Evolutionary conservation across 2,888 invertebrate genomes (phyloP).

Genomic region (Pandemis heparana): DNA sequence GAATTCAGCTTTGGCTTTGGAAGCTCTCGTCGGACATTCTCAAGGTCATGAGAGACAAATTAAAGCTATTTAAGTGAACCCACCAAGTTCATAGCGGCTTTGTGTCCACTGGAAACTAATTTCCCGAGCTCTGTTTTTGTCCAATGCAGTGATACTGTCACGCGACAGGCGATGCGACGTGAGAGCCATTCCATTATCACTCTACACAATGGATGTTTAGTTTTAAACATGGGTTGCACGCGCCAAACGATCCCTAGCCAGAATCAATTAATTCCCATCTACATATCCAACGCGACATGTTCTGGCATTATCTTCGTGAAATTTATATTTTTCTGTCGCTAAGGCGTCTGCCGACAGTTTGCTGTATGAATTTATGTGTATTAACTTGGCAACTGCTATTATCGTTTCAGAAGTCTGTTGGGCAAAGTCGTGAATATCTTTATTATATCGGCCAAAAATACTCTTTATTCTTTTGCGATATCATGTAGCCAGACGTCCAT

Average conservation of each 20-base stretch:
- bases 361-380: slow-evolving; percentile 12
- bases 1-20: not conserved
- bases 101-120: not conserved
- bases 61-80: not conserved
- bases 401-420: not conserved
- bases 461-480: slow-evolving; percentile 5
- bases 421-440: slow-evolving; percentile 1
- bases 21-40: not conserved
- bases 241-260: slow-evolving; percentile 48
- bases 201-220: slow-evolving; percentile 60
- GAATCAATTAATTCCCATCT: slow-evolving; percentile 58
- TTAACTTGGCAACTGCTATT: slow-evolving; percentile 27
- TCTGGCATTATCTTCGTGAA: slow-evolving; percentile 47
- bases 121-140: slow-evolving; percentile 9
- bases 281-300: slow-evolving; percentile 43
- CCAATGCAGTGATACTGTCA: slow-evolving; percentile 47
- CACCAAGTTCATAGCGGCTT: not conserved
- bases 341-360: slow-evolving; percentile 14
- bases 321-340: slow-evolving; percentile 25
- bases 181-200: slow-evolving; percentile 54
- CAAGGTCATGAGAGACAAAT: not conserved
- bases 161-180: slow-evolving; percentile 56
- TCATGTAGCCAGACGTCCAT: slow-evolving; percentile 3
- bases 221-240: slow-evolving; percentile 51
- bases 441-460: slow-evolving; percentile 13